phyloP scores from a whole-genome alignment of 2,888 invertebrate species.

The Unio pictorum region DNA sequence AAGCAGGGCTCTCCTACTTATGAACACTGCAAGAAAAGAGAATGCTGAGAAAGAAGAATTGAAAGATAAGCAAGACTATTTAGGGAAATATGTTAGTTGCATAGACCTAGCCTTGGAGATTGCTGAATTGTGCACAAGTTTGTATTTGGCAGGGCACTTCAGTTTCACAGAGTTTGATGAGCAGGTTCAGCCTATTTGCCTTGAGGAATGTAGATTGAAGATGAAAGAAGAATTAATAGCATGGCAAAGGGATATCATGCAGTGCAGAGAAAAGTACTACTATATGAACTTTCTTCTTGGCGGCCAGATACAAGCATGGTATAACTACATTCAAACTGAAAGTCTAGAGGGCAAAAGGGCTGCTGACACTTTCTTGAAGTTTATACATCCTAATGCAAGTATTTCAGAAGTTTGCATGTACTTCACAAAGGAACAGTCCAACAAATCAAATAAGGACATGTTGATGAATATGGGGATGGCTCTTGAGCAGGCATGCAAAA shows the following conservation, averaged over 20 bases:
- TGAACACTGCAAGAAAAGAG: constrained; percentile 23
- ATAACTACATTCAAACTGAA: constrained; percentile 19
- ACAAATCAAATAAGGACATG: too few relatives aligned
- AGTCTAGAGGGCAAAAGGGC: not conserved
- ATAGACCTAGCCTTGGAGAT: constrained; percentile 19
- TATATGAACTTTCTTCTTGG: constrained; percentile 38
- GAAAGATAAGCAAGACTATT: not conserved
- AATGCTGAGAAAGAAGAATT: too few relatives aligned
- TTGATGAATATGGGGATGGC: too few relatives aligned
- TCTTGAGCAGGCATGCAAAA: too few relatives aligned
- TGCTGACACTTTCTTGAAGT: constrained; percentile 22
- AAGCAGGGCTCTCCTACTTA: constrained; percentile 38
- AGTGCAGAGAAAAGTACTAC: constrained; percentile 17
- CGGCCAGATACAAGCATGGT: constrained; percentile 31
- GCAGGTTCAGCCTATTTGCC: constrained; percentile 4
- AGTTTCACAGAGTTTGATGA: constrained; percentile 3
- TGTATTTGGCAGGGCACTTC: constrained; percentile 18
- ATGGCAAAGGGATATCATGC: constrained; percentile 25
- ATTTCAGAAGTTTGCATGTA: too few relatives aligned
- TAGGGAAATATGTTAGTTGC: constrained; percentile 9
- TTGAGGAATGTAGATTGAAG: constrained; percentile 2
- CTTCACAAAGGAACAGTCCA: too few relatives aligned
- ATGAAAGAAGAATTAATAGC: constrained; percentile 12
- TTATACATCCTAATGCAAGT: constrained; percentile 19
- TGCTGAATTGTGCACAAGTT: not conserved